These are phyloP conservation scores for Austrolebias charrua DNA, from an alignment of 2,797 vertebrate species.

Conservation along the genomic window DNA sequence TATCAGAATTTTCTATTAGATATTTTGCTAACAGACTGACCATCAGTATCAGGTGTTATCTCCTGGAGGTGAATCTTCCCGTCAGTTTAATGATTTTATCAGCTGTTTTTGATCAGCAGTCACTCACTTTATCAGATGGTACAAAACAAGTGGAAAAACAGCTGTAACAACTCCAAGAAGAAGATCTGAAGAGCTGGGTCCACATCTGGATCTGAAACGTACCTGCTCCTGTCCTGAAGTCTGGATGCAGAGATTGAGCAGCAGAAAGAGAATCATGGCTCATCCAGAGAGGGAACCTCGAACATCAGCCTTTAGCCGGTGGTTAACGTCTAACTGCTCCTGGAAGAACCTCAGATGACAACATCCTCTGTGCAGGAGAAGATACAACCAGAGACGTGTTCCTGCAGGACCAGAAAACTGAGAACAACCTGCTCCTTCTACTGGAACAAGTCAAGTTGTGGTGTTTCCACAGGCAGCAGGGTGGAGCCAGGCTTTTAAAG, in stretches of 20 bases:
- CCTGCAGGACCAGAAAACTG: conserved; percentile 3
- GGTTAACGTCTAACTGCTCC: not conserved
- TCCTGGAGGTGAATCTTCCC: no score
- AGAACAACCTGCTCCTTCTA: conserved; percentile 16
- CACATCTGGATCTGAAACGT: not conserved
- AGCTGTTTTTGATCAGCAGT: no score
- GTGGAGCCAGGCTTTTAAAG: conserved; percentile 23
- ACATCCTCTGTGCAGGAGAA: conserved; percentile 30
- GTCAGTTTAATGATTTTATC: no score
- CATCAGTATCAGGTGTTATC: no score
- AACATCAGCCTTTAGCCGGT: not conserved
- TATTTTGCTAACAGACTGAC: no score
- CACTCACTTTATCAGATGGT: no score
- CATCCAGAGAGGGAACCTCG: conserved; percentile 13
- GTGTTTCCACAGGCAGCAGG: conserved; percentile 1
- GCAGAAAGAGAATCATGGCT: conserved; percentile 54
- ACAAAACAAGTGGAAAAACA: no score
- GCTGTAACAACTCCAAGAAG: no score
- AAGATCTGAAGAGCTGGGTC: not conserved
- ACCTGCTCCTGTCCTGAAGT: conserved; percentile 60
- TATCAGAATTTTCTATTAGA: no score
- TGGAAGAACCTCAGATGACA: conserved; percentile 42
- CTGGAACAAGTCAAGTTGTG: no score
- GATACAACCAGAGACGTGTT: conserved; percentile 11
- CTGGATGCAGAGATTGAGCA: conserved; percentile 43